Evolutionary conservation across 1,140 invertebrate species (phyloP), one percentile per base, ranked within the genome.

Genomic region (Wasmannia auropunctata): DNA sequence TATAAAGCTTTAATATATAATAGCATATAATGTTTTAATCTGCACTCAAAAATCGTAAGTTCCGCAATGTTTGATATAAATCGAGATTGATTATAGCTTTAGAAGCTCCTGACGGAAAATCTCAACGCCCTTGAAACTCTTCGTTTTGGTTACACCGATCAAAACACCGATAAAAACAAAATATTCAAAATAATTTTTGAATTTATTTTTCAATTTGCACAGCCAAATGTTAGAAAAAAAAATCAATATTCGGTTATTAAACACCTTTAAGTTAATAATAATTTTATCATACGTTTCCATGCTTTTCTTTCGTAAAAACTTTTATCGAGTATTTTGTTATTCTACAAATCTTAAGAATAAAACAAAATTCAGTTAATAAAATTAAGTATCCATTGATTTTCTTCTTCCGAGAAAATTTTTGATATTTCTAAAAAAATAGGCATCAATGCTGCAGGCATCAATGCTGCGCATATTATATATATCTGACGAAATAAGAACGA

Each of bases 51-150:
- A 69, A 74, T 85, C 25, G 40, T 11, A 58, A 28, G 58, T 37
- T 28, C 22, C 16, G 22, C 37, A 25, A 25, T 87, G 43, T 81
- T 88, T 84, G 10, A 49, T 40, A 49, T 40, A 75, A 70, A 88
- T 76, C n/a, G 14, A 43, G 14, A 16, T 69, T 54, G 1, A 0
- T n/a, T n/a, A 63, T 46, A 14, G 11, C 7, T 75, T 37, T 46
- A 19, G 34, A 75, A 16, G 2, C 1, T 46, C 4, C 14, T 60
- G 43, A 54, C 7, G 54, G n/a, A n/a, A 28, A 19, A 49, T 54
- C 0, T n/a, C 37, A 43, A 6, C 4, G 4, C 19, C n/a, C 3
- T 25, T 19, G 7, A 70, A 46, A 54, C 10, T 25, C 46, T 72
- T 58, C 22, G 7, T 49, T 46, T 70, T 28, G 4, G 1, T 4